Evolutionary conservation across 2,888 invertebrate species (phyloP), one percentile per base, ranked within the genome.

Genomic region (Brachyptera putata): DNA sequence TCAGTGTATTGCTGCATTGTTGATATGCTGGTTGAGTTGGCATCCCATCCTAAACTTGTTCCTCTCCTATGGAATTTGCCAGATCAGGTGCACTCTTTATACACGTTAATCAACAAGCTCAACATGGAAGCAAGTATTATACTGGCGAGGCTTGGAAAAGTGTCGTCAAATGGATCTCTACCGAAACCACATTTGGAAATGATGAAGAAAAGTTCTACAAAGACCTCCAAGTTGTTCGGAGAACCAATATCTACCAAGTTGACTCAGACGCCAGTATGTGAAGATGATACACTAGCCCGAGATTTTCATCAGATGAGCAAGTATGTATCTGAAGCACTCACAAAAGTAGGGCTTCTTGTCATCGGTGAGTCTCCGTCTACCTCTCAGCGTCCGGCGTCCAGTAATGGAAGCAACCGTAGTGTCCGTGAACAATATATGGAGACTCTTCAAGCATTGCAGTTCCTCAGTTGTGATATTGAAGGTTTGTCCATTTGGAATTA

Each of bases 1-100:
- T 64, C 67, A 39, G 73, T 72, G 13, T 66, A 66, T 50, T 56
- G 60, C 21, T 62, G 61, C 58, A 57, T 66, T 9, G 60, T 66
- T 11, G 63, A 64, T 50, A 64, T 66, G 21, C 64, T 66, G 21
- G 50, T 56, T 21, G 63, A 63, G 43, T 43, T 66, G 21, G 60
- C 65, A 36, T 25, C 53, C 22, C 41, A 57, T 13, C 60, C 61
- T 25, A 48, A 61, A 21, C 58, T 65, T 16, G 65, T 62, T 16
- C 56, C 59, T 14, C 46, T 65, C 26, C 50, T 65, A 22, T 65
- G 63, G 62, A 56, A 56, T 43, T 41, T 62, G 25, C 62, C 65
- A 14, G 61, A 61, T 16, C 63, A 64, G 50, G 61, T 58, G n/a
- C 46, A 57, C 18, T 61, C 63, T 14, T 25, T 65, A 2, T 65